Evolutionary conservation across 2,113 vertebrate genomes (phyloP).

Genomic region (Puma concolor): DNA sequence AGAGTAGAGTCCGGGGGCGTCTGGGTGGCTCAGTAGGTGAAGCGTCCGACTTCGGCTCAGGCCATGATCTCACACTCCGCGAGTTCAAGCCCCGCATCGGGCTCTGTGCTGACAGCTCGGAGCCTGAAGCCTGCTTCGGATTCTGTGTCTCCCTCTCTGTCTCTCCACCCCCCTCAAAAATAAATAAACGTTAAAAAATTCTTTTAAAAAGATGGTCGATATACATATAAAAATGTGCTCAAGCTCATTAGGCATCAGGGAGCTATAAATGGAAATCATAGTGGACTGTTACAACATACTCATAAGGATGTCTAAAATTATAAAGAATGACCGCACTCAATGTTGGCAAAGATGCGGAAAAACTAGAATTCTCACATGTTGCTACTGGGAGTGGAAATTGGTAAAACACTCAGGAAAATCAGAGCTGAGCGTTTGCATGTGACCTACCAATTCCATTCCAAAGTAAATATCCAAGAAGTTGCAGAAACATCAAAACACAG

Average conservation of each 20-base stretch:
- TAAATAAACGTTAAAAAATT: too few species aligned
- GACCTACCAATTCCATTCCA: too few species aligned
- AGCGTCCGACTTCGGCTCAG: too few species aligned
- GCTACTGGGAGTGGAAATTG: not conserved
- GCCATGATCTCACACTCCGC: too few species aligned
- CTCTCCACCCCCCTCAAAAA: too few species aligned
- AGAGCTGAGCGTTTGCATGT: accelerated
- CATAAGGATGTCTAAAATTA: not conserved
- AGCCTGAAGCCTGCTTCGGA: too few species aligned
- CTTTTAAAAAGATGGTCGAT: too few species aligned
- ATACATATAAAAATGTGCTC: not conserved
- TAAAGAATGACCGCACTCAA: not conserved
- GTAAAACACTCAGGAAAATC: not conserved
- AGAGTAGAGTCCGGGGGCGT: too few species aligned
- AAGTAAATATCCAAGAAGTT: not conserved
- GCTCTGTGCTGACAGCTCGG: too few species aligned
- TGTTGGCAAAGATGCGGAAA: not conserved
- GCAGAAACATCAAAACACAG: not conserved
- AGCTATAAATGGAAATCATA: not conserved
- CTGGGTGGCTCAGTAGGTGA: too few species aligned
- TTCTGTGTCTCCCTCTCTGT: too few species aligned
- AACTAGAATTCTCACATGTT: not conserved
- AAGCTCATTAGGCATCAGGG: not conserved
- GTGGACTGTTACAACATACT: not conserved
- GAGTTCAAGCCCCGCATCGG: too few species aligned